Evolutionary conservation across 2,888 invertebrate genomes (phyloP).

Genomic region (Nomada ruficornis): DNA sequence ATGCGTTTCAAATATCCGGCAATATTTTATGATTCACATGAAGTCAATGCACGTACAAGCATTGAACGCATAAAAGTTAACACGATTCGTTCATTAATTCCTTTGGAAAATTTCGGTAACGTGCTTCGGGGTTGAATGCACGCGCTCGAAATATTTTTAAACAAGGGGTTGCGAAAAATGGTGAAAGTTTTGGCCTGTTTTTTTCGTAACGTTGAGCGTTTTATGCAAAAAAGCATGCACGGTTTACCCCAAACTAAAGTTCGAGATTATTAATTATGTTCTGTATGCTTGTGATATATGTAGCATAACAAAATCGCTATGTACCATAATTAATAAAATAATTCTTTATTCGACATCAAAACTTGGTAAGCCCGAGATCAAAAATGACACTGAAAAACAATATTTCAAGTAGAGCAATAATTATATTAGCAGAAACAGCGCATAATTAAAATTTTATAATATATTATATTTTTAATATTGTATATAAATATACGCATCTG

Average conservation of each 20-base stretch:
- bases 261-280: neutral
- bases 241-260: neutral
- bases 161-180: neutral
- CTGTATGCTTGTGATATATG: neutral
- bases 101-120: neutral
- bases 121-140: neutral
- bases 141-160: neutral
- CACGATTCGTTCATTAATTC: constrained; percentile 10
- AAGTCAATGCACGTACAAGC: neutral
- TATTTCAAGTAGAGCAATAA: no score
- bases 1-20: neutral
- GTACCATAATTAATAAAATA: neutral
- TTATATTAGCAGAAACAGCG: no score
- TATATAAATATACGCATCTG: no score
- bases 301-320: no score
- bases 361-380: no score
- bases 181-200: neutral
- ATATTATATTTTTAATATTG: no score
- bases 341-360: no score
- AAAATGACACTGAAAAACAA: no score
- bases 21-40: neutral
- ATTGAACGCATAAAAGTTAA: neutral
- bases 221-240: neutral
- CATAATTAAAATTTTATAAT: no score
- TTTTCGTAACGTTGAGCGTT: neutral